Evolutionary conservation across 2,113 vertebrate genomes (phyloP), one percentile per base, ranked within the genome.

Genomic region (Poeciliopsis prolifica): DNA sequence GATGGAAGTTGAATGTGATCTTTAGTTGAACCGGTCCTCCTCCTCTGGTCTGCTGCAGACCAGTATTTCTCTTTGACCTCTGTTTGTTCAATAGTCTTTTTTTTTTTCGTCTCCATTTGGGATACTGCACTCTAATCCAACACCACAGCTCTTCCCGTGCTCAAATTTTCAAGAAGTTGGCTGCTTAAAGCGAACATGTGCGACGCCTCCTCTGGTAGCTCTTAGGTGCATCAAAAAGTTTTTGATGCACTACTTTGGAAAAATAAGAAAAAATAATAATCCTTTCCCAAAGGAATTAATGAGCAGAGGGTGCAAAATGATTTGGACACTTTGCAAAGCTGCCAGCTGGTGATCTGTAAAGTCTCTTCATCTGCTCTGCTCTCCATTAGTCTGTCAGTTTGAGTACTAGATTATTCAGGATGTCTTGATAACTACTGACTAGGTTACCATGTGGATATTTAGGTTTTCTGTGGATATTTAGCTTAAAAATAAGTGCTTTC

Each of bases 11-110:
- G 51, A 60, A 37, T 37, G n/a, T 33, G 31, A 30, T 54, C 19
- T 26, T 60, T 19, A 67, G 13, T 40, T 44, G 5, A 26, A 30
- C 61, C 5, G 6, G 29, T n/a, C 62, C 68, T 66, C n/a, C 67
- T 84, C 66, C 29, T 75, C 29, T 65, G 48, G 67, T 72, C 48
- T 28, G 37, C 72, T 37, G 13, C 65, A 73, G 40, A 74, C 60
- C 70, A 5, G 1, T 17, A 5, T 14, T 42, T 5, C 48, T 19
- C 14, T 61, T 70, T 67, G 60, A 11, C 26, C 13, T 29, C 61
- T 62, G 29, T 42, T 28, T 10, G 8, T 65, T 35, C 60, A n/a
- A 44, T 17, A 48, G 1, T 19, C 17, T 48, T 80, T 48, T 30
- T 10, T 6, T 30, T 72, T 48, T 63, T 22, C 35, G 0, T 65